Base-by-base conservation (phyloP, 1,140 invertebrate species). In the Zaprionus camerounensis region DNA sequence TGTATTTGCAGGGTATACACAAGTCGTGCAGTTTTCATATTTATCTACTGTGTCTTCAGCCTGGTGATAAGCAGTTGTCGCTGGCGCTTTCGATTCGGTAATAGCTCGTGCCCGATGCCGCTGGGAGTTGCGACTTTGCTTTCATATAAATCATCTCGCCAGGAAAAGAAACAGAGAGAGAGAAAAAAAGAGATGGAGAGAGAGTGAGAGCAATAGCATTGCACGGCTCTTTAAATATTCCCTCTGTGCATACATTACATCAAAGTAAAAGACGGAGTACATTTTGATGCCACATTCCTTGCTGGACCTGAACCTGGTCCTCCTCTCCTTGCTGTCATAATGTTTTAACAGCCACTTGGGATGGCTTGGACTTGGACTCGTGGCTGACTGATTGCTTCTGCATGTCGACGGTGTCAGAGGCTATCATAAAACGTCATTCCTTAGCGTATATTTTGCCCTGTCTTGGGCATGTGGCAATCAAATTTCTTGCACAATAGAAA, bases 301-400 rank as follows among this genome's bases (percentile, higher is more conserved):
- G 31, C 26, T 62, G 36, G 67, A 64, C 53, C 49, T 63, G 28
- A 24, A 49, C 58, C 57, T 64, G 15, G 15, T 44, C 15, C 41
- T 44, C 15, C 15, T 41, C 38, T n/a, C 38, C 38, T 6, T 63
- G 58, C 72, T 51, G 78, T 85, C 85, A 88, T 88, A 88, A 88
- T 81, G 83, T 88, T 88, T 88, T 79, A 88, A 90, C 81, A 84
- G 80, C 67, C 87, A 72, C 85, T 81, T 73, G 69, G 79, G 64
- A 70, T 57, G 69, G 36, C 63, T 46, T 17, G n/a, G 73, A 67
- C 77, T 68, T 66, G 31, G 67, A 65, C 61, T 72, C 36, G 34
- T 53, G 24, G 22, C 75, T 77, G 77, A 81, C 77, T 78, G 76
- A 83, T 87, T 81, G 46, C 67, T 44, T 28, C 46, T 64, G 41